Evolutionary conservation across 2,888 invertebrate species (phyloP).

Genomic region (Trichopria drosophilae): DNA sequence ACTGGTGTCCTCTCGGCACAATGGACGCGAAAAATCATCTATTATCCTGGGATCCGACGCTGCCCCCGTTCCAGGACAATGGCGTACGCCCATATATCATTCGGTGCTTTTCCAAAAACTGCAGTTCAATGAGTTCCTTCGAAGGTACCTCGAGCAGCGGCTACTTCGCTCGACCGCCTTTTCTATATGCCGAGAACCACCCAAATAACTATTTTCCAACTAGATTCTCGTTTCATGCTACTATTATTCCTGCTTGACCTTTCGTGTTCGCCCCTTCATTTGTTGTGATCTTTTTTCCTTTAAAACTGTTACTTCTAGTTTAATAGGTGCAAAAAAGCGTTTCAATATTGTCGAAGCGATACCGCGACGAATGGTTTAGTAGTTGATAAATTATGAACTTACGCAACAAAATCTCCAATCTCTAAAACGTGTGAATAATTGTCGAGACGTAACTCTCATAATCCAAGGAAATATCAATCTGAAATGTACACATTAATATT

Average conservation of each 20-base stretch:
- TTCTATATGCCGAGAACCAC: constrained; percentile 28
- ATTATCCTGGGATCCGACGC: constrained; percentile 48
- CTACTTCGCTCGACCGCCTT: constrained; percentile 25
- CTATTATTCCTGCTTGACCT: constrained; percentile 16
- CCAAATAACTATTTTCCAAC: constrained; percentile 40
- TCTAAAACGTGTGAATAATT: too few relatives aligned
- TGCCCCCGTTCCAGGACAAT: constrained; percentile 44
- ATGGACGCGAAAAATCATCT: constrained; percentile 58
- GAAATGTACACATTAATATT: too few relatives aligned
- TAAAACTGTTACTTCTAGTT: constrained; percentile 8
- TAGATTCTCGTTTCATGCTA: constrained; percentile 39
- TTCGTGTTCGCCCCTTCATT: constrained; percentile 29
- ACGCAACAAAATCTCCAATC: too few relatives aligned
- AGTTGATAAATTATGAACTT: too few relatives aligned
- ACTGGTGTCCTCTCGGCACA: constrained; percentile 47
- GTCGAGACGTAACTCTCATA: too few relatives aligned
- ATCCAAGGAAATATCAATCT: too few relatives aligned
- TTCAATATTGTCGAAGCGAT: too few relatives aligned
- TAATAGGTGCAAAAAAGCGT: constrained; percentile 1
- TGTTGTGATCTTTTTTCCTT: constrained; percentile 33
- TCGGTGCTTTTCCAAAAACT: constrained; percentile 53
- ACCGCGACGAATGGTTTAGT: too few relatives aligned
- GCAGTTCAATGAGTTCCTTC: constrained; percentile 44
- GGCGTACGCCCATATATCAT: constrained; percentile 57
- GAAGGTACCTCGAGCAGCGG: constrained; percentile 36